Conservation (phyloP, 1,140 invertebrate species). For the Andricus grossulariae region DNA sequence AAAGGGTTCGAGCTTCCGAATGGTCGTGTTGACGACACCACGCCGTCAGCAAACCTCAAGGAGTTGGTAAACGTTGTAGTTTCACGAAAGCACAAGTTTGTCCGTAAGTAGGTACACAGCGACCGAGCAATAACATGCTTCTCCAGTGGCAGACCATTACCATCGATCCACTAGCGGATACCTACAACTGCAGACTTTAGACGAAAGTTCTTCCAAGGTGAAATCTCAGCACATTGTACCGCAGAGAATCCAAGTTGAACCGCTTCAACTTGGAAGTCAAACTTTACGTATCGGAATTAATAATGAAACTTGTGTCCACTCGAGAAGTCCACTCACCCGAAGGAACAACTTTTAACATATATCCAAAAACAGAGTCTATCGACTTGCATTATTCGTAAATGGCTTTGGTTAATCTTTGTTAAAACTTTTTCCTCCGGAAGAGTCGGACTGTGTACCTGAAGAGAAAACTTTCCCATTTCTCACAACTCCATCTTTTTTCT, state of each 20-base stretch:
- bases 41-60: slow-evolving; percentile 25
- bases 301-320: slow-evolving; percentile 38
- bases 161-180: slow-evolving; percentile 42
- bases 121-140: slow-evolving; percentile 37
- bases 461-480: slow-evolving; percentile 37
- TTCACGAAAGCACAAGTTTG: slow-evolving; percentile 12
- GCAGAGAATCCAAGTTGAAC: not conserved
- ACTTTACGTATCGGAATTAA: slow-evolving; percentile 34
- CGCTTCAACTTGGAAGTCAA: slow-evolving; percentile 17
- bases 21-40: not conserved
- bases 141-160: slow-evolving; percentile 40
- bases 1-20: slow-evolving; percentile 23
- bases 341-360: too few relatives aligned
- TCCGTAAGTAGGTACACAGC: slow-evolving; percentile 26
- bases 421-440: slow-evolving; percentile 13
- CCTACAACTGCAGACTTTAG: slow-evolving; percentile 5
- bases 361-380: too few relatives aligned
- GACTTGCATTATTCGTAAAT: too few relatives aligned
- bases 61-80: slow-evolving; percentile 29
- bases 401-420: too few relatives aligned
- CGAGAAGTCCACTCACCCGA: not conserved
- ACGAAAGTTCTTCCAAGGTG: slow-evolving; percentile 46
- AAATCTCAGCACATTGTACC: slow-evolving; percentile 38
- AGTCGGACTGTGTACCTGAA: slow-evolving; percentile 41
- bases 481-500: slow-evolving; percentile 20